These are phyloP conservation scores for Drosophila hamatofila DNA, from an alignment of 2,888 invertebrate species.

Conservation along the genomic window DNA sequence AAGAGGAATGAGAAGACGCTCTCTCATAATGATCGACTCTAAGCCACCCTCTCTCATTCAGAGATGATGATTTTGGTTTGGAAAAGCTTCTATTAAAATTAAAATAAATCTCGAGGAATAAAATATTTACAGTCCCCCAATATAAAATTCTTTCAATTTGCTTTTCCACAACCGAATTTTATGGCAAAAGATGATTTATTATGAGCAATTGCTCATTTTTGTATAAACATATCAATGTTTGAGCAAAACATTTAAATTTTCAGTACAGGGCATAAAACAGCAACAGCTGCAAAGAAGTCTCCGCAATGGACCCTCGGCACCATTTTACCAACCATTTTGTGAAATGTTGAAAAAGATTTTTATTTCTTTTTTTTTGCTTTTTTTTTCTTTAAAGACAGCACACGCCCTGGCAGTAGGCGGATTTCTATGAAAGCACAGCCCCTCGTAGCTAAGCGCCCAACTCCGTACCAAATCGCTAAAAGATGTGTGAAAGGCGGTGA, in stretches of 20 bases:
- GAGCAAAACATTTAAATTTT: background rate
- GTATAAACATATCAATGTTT: background rate
- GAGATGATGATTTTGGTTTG: background rate
- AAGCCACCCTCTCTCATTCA: slow-evolving; percentile 5
- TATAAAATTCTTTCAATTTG: slow-evolving; percentile 1
- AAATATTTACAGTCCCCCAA: background rate
- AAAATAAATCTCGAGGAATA: background rate
- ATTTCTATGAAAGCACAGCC: slow-evolving; percentile 22
- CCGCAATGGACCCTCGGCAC: slow-evolving; percentile 37
- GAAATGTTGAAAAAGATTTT: slow-evolving; percentile 65
- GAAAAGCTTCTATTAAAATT: slow-evolving; percentile 5
- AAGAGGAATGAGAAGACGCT: background rate
- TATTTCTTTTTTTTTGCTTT: slow-evolving; percentile 45
- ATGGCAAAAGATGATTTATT: slow-evolving; percentile 19
- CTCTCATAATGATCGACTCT: background rate
- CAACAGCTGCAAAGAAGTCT: slow-evolving; percentile 58
- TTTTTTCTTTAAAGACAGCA: slow-evolving; percentile 45
- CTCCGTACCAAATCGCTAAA: slow-evolving; percentile 57
- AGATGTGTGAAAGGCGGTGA: slow-evolving; percentile 76
- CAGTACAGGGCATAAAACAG: slow-evolving; percentile 39
- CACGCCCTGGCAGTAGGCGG: slow-evolving; percentile 29
- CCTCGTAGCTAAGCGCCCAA: slow-evolving; percentile 14
- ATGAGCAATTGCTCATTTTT: slow-evolving; percentile 5
- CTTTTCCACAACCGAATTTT: background rate
- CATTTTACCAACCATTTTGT: slow-evolving; percentile 67